Evolutionary conservation across 2,113 vertebrate genomes (phyloP), one percentile per base, ranked within the genome.

Genomic region (Xiphorhynchus elegans): DNA sequence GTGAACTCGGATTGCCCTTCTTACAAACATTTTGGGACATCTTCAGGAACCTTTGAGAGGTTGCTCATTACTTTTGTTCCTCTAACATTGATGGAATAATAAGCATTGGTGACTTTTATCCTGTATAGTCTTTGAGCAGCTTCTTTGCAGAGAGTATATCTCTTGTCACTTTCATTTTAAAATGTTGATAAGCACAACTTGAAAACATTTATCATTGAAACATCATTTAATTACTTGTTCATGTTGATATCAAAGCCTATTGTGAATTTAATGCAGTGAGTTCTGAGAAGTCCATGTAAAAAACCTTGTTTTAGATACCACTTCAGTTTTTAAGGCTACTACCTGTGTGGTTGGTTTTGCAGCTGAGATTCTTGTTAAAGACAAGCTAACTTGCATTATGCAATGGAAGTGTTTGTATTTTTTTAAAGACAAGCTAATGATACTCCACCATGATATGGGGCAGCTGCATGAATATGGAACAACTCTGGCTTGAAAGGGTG

Each of bases 21-120:
- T 84, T 63, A 37, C 1, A 72, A 67, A 40, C 0, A 1, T 73
- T 74, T 15, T 4, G 39, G 76, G 77, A 55, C 46, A 59, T 50
- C 85, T 4, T 2, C 16, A 56, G 69, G 56, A 87, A 66, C 31
- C 29, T 33, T 31, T 6, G 40, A 15, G 21, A 52, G 12, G 50
- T 53, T 55, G 44, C 75, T 87, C 16, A 5, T 82, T 58, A 23
- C 31, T 87, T 82, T 55, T 1, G 0, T 77, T 66, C 40, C 64
- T 1, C 3, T 46, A 37, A 40, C 1, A 0, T 25, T 39, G 50
- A 9, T 63, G n/a, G 29, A 85, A 15, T 44, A 33, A 10, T 14
- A 49, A 37, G 4, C 6, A 11, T 85, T 2, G 1, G 26, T 83
- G 39, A 17, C 31, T 94, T 89, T 72, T 73, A 49, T 35, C 19